phyloP scores from a whole-genome alignment of 2,797 vertebrate genomes.

The Chromis chromis region DNA sequence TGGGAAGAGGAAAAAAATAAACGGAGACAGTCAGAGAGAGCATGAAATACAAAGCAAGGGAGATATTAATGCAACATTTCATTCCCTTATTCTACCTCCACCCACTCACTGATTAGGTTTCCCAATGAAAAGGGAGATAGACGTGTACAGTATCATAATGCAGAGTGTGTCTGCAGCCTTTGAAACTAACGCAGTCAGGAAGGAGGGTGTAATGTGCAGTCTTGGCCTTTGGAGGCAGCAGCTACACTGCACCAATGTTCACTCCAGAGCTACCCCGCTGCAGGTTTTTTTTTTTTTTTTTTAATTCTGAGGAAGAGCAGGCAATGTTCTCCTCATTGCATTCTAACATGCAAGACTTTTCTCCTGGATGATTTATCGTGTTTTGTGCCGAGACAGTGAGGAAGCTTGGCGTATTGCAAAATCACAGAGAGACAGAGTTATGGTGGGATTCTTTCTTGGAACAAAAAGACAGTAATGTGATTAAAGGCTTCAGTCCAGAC shows the following conservation, averaged over 20 bases:
- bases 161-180: conserved; percentile 31
- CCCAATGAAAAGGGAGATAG: conserved; percentile 19
- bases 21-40: conserved; percentile 6
- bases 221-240: conserved; percentile 36
- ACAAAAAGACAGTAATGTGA: background rate
- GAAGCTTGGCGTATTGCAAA: background rate
- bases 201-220: conserved; percentile 15
- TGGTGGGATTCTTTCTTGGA: background rate
- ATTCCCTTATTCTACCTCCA: conserved; percentile 44
- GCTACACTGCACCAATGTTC: conserved; percentile 59
- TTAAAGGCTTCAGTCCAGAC: background rate
- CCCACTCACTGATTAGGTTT: conserved; percentile 46
- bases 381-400: too few relatives aligned
- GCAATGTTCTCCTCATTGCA: conserved; percentile 18
- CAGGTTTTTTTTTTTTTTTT: conserved; percentile 29
- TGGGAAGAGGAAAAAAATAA: background rate
- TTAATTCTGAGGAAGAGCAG: conserved; percentile 5
- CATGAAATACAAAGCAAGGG: conserved; percentile 38
- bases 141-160: conserved; percentile 50
- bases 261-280: conserved; percentile 5
- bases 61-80: conserved; percentile 49
- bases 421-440: background rate
- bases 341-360: background rate
- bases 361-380: too few relatives aligned
- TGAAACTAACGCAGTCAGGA: conserved; percentile 24